These are phyloP conservation scores for Eupithecia pulchellata DNA, from an alignment of 2,888 invertebrate species.

Conservation along the genomic window DNA sequence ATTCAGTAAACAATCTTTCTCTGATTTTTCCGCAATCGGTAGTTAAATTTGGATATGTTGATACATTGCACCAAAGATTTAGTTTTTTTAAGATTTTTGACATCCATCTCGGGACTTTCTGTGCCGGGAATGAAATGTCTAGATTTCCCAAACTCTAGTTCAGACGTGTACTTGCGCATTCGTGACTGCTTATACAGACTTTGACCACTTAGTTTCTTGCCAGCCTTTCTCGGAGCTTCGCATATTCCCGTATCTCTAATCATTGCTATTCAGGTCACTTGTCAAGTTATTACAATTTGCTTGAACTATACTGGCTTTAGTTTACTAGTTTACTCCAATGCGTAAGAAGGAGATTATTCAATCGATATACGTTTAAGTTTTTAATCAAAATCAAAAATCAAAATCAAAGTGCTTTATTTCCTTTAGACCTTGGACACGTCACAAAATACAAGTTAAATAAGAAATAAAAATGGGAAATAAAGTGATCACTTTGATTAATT, in stretches of 20 bases:
- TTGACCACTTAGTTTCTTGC: slow-evolving; percentile 43
- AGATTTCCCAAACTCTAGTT: slow-evolving; percentile 17
- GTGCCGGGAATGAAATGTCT: not conserved
- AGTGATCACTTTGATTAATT: no score
- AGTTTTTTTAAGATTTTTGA: not conserved
- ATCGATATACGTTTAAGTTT: no score
- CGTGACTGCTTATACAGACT: slow-evolving; percentile 52
- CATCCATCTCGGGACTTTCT: not conserved
- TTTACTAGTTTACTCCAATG: not conserved
- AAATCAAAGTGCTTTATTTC: no score
- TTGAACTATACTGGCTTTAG: slow-evolving; percentile 1
- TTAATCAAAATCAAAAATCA: no score
- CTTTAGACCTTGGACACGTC: no score
- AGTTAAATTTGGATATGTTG: not conserved
- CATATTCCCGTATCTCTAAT: slow-evolving; percentile 35
- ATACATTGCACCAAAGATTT: not conserved
- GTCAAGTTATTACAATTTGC: slow-evolving; percentile 25
- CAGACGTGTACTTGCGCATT: slow-evolving; percentile 45
- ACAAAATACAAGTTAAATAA: no score
- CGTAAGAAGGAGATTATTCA: not conserved
- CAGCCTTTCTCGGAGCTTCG: slow-evolving; percentile 35
- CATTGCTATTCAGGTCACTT: slow-evolving; percentile 29
- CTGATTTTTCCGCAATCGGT: not conserved
- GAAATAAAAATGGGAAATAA: no score
- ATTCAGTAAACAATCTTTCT: not conserved